Conservation (phyloP, 1,140 invertebrate genomes). For the Zaprionus tsacasi region DNA sequence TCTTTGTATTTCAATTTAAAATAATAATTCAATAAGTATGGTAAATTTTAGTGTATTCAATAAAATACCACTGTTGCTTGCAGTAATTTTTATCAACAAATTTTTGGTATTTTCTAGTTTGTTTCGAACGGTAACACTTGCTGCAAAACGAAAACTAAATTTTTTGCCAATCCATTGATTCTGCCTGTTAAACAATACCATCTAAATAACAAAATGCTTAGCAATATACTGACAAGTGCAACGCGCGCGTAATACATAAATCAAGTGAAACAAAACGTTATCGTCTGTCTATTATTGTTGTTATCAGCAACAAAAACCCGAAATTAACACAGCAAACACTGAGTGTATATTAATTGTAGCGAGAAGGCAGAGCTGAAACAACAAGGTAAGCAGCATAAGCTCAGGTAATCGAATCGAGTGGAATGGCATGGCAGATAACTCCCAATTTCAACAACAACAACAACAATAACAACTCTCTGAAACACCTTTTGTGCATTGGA, state of each 20-base stretch:
- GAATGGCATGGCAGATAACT: slow-evolving; percentile 11
- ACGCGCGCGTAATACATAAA: slow-evolving; percentile 28
- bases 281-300: slow-evolving; percentile 15
- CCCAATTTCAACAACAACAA: background rate
- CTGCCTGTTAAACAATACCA: slow-evolving; percentile 36
- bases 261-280: background rate
- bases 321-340: slow-evolving; percentile 14
- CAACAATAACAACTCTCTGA: background rate
- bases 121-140: slow-evolving; percentile 17
- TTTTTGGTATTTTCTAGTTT: slow-evolving; percentile 1
- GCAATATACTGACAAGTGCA: slow-evolving; percentile 26
- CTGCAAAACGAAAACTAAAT: slow-evolving; percentile 44
- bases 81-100: background rate
- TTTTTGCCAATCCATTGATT: slow-evolving; percentile 52
- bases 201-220: slow-evolving; percentile 37
- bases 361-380: slow-evolving; percentile 37
- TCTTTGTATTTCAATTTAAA: background rate
- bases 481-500: slow-evolving; percentile 54
- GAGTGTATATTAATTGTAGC: slow-evolving; percentile 27
- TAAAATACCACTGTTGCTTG: background rate
- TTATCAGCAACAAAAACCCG: background rate
- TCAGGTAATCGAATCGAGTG: slow-evolving; percentile 23
- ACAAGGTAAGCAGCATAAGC: background rate
- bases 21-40: background rate
- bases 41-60: background rate